Base-by-base conservation (phyloP, 2,888 invertebrate genomes). In the Gymnosoma rotundatum region DNA sequence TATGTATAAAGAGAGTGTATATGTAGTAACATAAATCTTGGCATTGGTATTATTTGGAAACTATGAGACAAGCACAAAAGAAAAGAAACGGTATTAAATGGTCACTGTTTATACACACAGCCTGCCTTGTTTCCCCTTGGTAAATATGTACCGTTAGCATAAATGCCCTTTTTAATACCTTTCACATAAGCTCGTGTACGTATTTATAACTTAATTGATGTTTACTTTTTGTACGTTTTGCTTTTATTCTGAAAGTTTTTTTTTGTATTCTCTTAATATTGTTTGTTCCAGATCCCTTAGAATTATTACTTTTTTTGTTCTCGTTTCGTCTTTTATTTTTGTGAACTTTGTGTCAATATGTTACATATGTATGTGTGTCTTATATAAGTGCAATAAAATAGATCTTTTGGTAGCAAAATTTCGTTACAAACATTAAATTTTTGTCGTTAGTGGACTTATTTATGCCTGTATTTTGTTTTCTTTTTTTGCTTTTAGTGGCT, bases 171-270 rank as follows among this genome's bases (percentile, higher is more conserved):
- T 38, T 18, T 36, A 18, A 14, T 12, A 36, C 3, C 32, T 32
- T 45, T 25, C 21, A 38, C 56, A 56, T 16, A 38, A 0, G 7
- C 32, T 25, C 6, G 36, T 38, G 25, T 61, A 10, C n/a, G 8
- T 78, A 36, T 72, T 78, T 70, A 54, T 63, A 78, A 63, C n/a
- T 56, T 48, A 78, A 72, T 78, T 78, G 48, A 54, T 70, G 78
- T 78, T 78, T 63, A 36, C 63, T 78, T 70, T 58, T 9, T 9
- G 7, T 32, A 32, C 8, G 52, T 20, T 32, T 20, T 45, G 12
- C 78, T 48, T 78, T 54, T 18, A 20, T 42, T 56, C 12, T 20
- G 20, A 48, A 18, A 50, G 18, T 21, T 16, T 50, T n/a, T 67
- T 42, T 69, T 8, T n/a, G 0, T 52, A 1, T 32, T 5, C 6